A percentile compares a stretch with the other conserved stretches of the same genome.
Evolutionary conservation across 2,888 invertebrate genomes (phyloP).

Genomic region (Thymelicus sylvestris): DNA sequence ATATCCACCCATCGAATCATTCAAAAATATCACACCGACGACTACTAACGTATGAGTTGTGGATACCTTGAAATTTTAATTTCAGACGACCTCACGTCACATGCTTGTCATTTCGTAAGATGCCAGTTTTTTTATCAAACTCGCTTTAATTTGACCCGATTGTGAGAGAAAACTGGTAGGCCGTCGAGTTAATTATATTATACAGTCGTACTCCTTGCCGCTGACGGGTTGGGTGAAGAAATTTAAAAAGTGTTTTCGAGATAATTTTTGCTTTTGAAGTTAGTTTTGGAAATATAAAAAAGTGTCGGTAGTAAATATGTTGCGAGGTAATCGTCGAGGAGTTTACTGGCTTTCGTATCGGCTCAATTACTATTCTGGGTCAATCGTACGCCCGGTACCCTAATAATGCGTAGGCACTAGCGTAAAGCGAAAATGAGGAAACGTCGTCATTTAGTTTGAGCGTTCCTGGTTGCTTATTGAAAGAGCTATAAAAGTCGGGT

Average conservation of each 20-base stretch:
- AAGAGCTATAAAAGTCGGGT: too few relatives aligned
- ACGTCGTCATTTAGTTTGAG: conserved; percentile 22
- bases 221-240: conserved; percentile 8
- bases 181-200: conserved; percentile 20
- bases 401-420: conserved; percentile 25
- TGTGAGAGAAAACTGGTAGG: conserved; percentile 31
- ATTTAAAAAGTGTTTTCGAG: background rate
- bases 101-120: conserved; percentile 18
- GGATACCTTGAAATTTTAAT: conserved; percentile 25
- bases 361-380: conserved; percentile 36
- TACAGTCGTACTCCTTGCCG: conserved; percentile 4
- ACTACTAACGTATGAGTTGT: background rate
- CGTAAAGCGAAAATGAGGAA: conserved; percentile 20
- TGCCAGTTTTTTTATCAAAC: conserved; percentile 28
- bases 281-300: background rate
- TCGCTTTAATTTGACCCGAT: conserved; percentile 31
- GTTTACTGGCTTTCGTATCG: conserved; percentile 17
- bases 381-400: conserved; percentile 25
- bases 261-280: background rate
- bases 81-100: conserved; percentile 4
- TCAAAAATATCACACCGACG: conserved; percentile 1
- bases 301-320: background rate
- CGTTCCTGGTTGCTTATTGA: conserved; percentile 21
- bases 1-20: conserved; percentile 1
- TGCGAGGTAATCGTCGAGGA: conserved; percentile 1